Evolutionary conservation across 2,888 invertebrate species (phyloP), one percentile per base, ranked within the genome.

Genomic region (Elysia crispata): DNA sequence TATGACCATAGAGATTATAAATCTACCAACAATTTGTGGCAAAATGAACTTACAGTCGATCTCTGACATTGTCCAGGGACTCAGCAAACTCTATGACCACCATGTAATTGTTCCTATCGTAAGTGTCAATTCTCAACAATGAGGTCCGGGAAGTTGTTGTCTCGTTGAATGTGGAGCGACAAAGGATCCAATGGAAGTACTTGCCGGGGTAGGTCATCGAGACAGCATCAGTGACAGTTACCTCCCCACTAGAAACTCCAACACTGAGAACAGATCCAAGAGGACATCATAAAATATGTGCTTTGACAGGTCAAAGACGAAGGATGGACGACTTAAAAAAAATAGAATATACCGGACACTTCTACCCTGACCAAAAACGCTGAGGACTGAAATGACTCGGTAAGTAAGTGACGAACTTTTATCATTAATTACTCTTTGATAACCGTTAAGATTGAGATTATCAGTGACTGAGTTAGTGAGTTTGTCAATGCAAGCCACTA

Each of bases 221-320:
- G 3, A 54, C n/a, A 3, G 76, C 6, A 13, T 82, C 79, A 18
- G 57, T 57, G 0, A 87, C 81, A 11, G 80, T 82, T 5, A 87
- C 81, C 33, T 83, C 82, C 6, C 88, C 88, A 18, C 75, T 80
- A 1, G 49, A 8, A 33, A 11, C 15, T 25, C 54, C 25, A 18
- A 79, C 23, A 13, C 79, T 79, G 72, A 6, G 64, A 25, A n/a
- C 13, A n/a, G n/a, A 20, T 18, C 13, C 23, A 64, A n/a, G 23
- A n/a, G n/a, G 11, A 18, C 23, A 11, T 64, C 23, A n/a, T 11
- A 64, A 18, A 64, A 64, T 25, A 64, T 64, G 18, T n/a, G n/a
- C n/a, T n/a, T n/a, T n/a, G n/a, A n/a, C n/a, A n/a, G n/a, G n/a
- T n/a, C n/a, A n/a, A n/a, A n/a, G n/a, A n/a, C n/a, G n/a, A n/a